Evolutionary conservation across 92 coral and sea anemone genomes (phyloP), one percentile per base, ranked within the genome.

Genomic region (Isaurus tuberculatus): DNA sequence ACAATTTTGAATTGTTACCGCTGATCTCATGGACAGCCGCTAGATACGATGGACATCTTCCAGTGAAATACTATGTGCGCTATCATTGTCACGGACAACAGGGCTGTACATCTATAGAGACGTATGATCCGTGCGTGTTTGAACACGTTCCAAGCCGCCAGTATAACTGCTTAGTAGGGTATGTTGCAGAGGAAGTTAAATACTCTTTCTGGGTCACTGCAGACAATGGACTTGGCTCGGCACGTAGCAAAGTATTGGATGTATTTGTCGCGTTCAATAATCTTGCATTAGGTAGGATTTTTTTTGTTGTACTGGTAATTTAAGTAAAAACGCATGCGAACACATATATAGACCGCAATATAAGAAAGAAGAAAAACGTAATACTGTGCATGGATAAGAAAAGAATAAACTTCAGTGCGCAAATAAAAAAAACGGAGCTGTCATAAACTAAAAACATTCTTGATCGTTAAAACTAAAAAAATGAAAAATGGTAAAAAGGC

Each of bases 151-250:
- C 30, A 23, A 48, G 3, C 2, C 48, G 23, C n/a, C 29, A 33
- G 49, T 75, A 75, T 36, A 22, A 32, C 0, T 75, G 81, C 32
- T 40, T 75, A 25, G 51, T 75, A 2, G 19, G 33, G 29, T 75
- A 32, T 29, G 57, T 75, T 8, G 81, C 81, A 23, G 67, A 58
- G 31, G 69, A 68, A 32, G 68, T 55, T 26, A 57, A 19, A 1
- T 58, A 77, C 82, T 55, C 69, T 13, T 37, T 77, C 25, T 77
- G 82, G 82, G 82, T 77, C 10, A 37, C 68, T 34, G 82, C 82
- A 3, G 33, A 6, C 14, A 77, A 77, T 5, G 22, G 49, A 20
- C 14, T 77, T 34, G 82, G 70, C 7, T 0, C 0, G 14, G 8
- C 82, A 10, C 11, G 34, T 36, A 77, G 82, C 34, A 23, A 27